Percentiles rank a stretch among this genome's conserved stretches.
Conservation (phyloP, 2,888 invertebrate genomes). For the Antheraea yamamai region DNA sequence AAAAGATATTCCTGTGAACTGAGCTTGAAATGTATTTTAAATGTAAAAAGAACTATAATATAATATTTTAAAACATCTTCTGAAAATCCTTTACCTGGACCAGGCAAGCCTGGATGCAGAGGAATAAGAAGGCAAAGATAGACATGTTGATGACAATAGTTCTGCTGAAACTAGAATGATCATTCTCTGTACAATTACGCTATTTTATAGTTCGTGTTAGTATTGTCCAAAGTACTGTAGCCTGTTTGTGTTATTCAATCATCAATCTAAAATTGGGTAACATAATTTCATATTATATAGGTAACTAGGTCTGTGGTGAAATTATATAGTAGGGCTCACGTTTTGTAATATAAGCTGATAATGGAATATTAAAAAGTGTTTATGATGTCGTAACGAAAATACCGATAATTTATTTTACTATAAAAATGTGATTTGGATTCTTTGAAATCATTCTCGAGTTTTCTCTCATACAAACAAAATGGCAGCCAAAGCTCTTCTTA, state of each 20-base stretch:
- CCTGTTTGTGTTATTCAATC: background rate
- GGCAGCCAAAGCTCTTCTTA: constrained; percentile 13
- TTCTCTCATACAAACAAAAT: background rate
- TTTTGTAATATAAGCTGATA: background rate
- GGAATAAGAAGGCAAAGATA: constrained; percentile 33
- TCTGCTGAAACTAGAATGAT: constrained; percentile 1
- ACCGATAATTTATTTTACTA: background rate
- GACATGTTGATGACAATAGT: constrained; percentile 33
- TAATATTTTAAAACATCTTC: background rate
- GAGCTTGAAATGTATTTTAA: too few species aligned
- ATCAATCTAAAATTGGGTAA: constrained; percentile 1
- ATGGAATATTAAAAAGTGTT: background rate
- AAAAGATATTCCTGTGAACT: too few species aligned
- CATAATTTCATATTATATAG: background rate
- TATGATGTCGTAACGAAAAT: background rate
- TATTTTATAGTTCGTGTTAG: background rate
- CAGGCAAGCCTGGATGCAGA: constrained; percentile 47
- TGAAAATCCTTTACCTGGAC: constrained; percentile 38
- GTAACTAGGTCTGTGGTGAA: background rate
- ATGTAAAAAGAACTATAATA: background rate
- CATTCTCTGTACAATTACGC: background rate
- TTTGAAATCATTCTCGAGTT: background rate
- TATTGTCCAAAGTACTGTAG: background rate
- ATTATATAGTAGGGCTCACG: background rate
- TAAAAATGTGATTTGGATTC: background rate